Evolutionary conservation across 2,113 vertebrate species (phyloP).

Genomic region (Cinclus mexicanus): DNA sequence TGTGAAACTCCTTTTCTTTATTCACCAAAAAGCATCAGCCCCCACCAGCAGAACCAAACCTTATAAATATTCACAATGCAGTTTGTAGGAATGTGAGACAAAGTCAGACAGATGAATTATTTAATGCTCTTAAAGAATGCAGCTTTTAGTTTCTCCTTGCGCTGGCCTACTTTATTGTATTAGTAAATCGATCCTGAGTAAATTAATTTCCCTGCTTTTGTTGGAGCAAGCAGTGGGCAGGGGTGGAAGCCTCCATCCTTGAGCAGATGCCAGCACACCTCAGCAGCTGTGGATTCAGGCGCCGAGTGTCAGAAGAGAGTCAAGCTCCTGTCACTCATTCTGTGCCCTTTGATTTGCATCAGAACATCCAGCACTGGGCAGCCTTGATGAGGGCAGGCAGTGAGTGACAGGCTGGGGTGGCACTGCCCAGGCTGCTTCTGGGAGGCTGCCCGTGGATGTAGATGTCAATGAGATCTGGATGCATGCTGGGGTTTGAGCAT

Average conservation of each 20-base stretch:
- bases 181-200: slow-evolving; percentile 7
- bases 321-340: background rate
- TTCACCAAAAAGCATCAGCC: background rate
- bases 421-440: background rate
- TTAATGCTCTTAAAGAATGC: slow-evolving; percentile 49
- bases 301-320: background rate
- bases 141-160: slow-evolving; percentile 18
- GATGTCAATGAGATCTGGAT: background rate
- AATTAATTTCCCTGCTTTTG: slow-evolving; percentile 51
- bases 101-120: slow-evolving; percentile 64
- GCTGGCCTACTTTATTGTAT: background rate
- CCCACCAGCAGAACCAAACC: background rate
- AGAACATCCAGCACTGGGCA: background rate
- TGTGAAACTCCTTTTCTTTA: background rate
- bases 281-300: background rate
- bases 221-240: background rate
- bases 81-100: slow-evolving; percentile 13
- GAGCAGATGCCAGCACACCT: slow-evolving; percentile 1
- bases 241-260: background rate
- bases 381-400: background rate
- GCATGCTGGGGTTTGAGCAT: accelerated
- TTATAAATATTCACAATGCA: slow-evolving; percentile 42
- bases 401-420: background rate
- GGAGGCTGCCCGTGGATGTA: accelerated
- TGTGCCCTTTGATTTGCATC: background rate